These are phyloP conservation scores for Pseudorhombus dupliciocellatus DNA, from an alignment of 2,113 vertebrate genomes.

Conservation along the genomic window DNA sequence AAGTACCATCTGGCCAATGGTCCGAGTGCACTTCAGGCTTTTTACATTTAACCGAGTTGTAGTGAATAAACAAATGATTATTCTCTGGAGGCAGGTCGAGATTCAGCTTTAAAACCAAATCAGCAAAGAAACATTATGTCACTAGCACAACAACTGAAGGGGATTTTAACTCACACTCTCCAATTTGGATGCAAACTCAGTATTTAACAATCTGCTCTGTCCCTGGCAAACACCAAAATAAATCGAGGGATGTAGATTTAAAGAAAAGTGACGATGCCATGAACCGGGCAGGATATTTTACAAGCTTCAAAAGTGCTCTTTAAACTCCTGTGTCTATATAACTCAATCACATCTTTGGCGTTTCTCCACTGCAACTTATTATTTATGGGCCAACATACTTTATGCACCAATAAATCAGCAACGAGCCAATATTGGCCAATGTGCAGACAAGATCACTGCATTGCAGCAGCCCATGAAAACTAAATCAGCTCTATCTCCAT, in stretches of 20 bases:
- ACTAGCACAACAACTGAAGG: not conserved
- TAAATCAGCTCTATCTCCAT: not conserved
- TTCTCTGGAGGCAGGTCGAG: constrained; percentile 22
- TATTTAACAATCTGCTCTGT: not conserved
- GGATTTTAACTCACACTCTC: constrained; percentile 13
- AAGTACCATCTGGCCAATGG: constrained; percentile 43
- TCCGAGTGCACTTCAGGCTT: constrained; percentile 38
- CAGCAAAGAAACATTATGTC: not conserved
- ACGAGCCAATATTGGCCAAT: not conserved
- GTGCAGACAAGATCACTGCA: constrained; percentile 8
- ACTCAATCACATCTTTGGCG: not conserved
- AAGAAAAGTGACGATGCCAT: not conserved
- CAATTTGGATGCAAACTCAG: not conserved
- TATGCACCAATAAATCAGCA: not conserved
- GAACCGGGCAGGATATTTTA: not conserved
- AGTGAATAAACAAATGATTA: constrained; percentile 46
- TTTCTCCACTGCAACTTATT: not conserved
- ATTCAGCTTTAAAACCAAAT: constrained; percentile 38
- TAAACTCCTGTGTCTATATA: not conserved
- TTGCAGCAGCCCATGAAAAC: not conserved
- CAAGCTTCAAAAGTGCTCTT: not conserved
- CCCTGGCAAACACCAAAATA: not conserved
- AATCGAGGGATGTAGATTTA: not conserved
- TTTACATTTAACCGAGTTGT: constrained; percentile 54
- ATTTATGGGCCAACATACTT: not conserved